Evolutionary conservation across 2,888 invertebrate species (phyloP).

Genomic region (Patella depressa): DNA sequence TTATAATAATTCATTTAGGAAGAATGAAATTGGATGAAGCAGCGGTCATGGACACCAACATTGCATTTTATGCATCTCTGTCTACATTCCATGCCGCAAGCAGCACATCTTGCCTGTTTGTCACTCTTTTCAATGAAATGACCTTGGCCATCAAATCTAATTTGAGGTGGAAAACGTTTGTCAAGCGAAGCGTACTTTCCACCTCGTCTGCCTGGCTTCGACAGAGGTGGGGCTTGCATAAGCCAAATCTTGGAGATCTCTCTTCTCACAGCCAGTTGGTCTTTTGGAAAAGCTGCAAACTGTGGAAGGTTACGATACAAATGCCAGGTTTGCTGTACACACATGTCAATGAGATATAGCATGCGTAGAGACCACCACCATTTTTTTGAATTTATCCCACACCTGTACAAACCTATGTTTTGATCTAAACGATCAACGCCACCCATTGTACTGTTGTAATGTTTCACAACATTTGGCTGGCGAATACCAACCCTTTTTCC

Average conservation of each 20-base stretch:
- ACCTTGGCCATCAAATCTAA: not conserved
- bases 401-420: slow-evolving; percentile 13
- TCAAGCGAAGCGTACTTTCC: not conserved
- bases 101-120: slow-evolving; percentile 1
- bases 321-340: slow-evolving; percentile 7
- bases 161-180: not conserved
- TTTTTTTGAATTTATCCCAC: slow-evolving; percentile 8
- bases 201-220: not conserved
- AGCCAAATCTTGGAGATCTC: not conserved
- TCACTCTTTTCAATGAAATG: slow-evolving; percentile 5
- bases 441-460: slow-evolving; percentile 15
- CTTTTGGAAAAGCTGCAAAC: not conserved
- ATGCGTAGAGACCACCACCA: slow-evolving; percentile 18
- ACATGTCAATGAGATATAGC: not conserved
- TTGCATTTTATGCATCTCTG: slow-evolving; percentile 13
- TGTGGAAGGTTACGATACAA: not conserved
- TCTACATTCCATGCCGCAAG: slow-evolving; percentile 2
- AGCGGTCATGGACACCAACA: slow-evolving; percentile 13
- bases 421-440: slow-evolving; percentile 10
- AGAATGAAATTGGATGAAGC: slow-evolving; percentile 8
- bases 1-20: not conserved
- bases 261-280: slow-evolving; percentile 8
- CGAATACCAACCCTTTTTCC: not conserved
- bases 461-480: not conserved
- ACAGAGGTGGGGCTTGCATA: not conserved